A percentile compares a stretch with the other conserved stretches of the same genome.
Evolutionary conservation across 2,797 vertebrate species (phyloP).

Genomic region (Rhinophrynus dorsalis): DNA sequence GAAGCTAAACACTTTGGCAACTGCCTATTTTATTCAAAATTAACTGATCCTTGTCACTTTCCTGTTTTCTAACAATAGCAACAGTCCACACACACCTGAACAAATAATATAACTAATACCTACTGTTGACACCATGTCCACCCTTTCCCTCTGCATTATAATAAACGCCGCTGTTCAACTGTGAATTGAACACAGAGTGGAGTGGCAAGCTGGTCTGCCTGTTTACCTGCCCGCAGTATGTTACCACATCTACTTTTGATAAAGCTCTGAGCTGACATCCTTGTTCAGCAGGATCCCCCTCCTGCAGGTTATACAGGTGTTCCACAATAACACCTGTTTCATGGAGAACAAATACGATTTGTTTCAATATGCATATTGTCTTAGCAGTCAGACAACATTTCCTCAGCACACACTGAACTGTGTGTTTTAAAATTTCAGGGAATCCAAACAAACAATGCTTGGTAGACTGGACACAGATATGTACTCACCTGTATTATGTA

Average conservation of each 20-base stretch:
- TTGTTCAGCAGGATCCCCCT: conserved; percentile 73
- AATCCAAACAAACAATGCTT: conserved; percentile 55
- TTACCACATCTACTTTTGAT: conserved; percentile 57
- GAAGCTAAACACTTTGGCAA: too few species aligned
- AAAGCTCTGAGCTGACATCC: conserved; percentile 62
- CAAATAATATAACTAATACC: conserved; percentile 70
- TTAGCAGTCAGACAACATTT: conserved; percentile 55
- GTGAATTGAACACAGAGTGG: conserved; percentile 66
- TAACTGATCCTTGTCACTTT: conserved; percentile 59
- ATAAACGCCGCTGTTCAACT: conserved; percentile 67
- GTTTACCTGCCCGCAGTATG: conserved; percentile 59
- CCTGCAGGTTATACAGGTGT: conserved; percentile 51
- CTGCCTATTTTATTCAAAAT: conserved; percentile 59
- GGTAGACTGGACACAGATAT: conserved; percentile 18
- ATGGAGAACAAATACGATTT: conserved; percentile 46
- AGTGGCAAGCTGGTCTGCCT: conserved; percentile 60
- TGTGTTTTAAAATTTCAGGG: conserved; percentile 57
- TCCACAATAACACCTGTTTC: conserved; percentile 61
- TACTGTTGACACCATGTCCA: conserved; percentile 63
- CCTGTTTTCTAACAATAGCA: conserved; percentile 63
- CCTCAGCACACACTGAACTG: conserved; percentile 51
- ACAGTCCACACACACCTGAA: conserved; percentile 74
- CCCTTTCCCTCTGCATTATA: conserved; percentile 70
- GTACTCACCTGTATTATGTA: neutral
- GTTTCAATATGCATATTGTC: conserved; percentile 51